Percentiles rank a stretch among this genome's conserved stretches.
Evolutionary conservation across 2,888 invertebrate species (phyloP).

Genomic region (Parnassius mnemosyne): DNA sequence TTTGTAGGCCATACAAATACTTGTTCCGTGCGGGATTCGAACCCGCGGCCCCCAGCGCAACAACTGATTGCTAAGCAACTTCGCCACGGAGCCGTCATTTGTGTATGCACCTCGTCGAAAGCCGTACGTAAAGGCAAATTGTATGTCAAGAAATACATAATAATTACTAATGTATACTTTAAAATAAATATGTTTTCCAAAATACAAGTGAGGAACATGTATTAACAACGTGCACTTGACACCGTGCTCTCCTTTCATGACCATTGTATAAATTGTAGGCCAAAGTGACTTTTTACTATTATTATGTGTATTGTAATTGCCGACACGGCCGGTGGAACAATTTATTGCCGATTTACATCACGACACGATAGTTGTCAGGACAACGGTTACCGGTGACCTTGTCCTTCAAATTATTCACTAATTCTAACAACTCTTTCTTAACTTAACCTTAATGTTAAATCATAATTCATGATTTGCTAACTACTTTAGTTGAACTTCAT

Average conservation of each 20-base stretch:
- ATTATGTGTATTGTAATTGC: conserved; percentile 4
- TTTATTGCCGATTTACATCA: conserved; percentile 8
- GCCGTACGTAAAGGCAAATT: too few species aligned
- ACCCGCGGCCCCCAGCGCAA: too few species aligned
- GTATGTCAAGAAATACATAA: too few species aligned
- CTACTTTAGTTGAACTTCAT: not conserved
- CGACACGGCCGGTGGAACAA: conserved; percentile 10
- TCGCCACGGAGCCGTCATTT: too few species aligned
- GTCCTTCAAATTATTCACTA: conserved; percentile 21
- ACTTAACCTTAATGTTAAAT: conserved; percentile 8
- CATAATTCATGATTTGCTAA: not conserved
- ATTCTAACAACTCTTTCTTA: conserved; percentile 6
- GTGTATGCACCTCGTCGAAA: too few species aligned
- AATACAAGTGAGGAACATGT: too few species aligned
- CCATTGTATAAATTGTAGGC: conserved; percentile 26
- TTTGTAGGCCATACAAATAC: too few species aligned
- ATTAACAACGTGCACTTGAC: conserved; percentile 30
- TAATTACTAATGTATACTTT: too few species aligned
- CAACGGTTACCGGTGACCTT: conserved; percentile 17
- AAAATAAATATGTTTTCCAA: too few species aligned
- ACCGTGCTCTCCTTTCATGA: conserved; percentile 29
- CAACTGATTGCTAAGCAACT: too few species aligned
- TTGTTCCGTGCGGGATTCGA: too few species aligned
- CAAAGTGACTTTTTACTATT: conserved; percentile 18
- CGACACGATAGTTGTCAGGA: conserved; percentile 13